Percentiles rank a stretch among this genome's conserved stretches.
These are phyloP conservation scores for Pseudochirops cupreus DNA, from an alignment of 2,797 vertebrate genomes.

Conservation along the genomic window DNA sequence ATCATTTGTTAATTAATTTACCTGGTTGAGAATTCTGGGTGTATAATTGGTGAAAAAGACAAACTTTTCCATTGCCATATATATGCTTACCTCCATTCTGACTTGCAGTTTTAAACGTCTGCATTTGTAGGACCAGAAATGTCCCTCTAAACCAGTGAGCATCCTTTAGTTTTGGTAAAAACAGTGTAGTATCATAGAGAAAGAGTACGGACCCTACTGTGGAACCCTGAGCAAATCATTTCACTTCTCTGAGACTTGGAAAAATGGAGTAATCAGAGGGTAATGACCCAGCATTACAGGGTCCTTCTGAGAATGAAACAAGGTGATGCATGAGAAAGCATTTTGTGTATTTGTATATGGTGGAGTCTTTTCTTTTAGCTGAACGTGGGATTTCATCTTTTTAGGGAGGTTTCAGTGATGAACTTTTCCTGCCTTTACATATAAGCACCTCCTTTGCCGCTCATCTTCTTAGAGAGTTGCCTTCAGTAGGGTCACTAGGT, in stretches of 20 bases:
- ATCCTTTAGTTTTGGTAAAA: background rate
- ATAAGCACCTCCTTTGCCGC: background rate
- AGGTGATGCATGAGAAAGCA: background rate
- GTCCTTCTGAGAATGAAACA: background rate
- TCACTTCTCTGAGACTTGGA: background rate
- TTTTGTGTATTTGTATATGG: background rate
- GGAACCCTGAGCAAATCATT: background rate
- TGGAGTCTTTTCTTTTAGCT: background rate
- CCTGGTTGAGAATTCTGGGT: constrained; percentile 17
- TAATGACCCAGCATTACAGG: background rate
- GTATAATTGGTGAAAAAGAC: background rate
- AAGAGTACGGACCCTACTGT: background rate
- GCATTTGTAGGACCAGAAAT: constrained; percentile 27
- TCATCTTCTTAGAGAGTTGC: background rate
- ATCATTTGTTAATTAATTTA: background rate
- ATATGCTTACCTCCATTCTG: background rate
- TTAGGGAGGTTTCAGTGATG: background rate
- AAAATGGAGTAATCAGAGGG: background rate
- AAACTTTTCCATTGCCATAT: background rate
- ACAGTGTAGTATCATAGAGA: background rate
- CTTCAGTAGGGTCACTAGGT: background rate
- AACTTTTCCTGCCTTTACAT: background rate
- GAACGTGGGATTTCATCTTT: background rate
- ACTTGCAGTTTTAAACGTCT: constrained; percentile 21
- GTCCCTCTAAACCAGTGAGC: constrained; percentile 29